Evolutionary conservation across 2,113 vertebrate species (phyloP).

Genomic region (Aegithalos caudatus): DNA sequence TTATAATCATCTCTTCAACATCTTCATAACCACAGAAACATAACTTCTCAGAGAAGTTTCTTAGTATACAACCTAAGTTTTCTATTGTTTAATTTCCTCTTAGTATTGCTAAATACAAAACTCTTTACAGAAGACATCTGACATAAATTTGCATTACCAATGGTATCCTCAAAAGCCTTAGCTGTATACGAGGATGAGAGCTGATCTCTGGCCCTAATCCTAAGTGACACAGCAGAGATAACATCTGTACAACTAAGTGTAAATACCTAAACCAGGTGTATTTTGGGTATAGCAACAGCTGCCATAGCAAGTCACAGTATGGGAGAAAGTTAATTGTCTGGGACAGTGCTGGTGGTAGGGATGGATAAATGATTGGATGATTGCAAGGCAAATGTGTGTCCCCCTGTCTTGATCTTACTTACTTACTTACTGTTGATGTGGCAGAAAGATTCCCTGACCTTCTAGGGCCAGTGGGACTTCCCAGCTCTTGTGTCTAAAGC

Average conservation of each 20-base stretch:
- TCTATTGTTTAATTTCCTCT: background rate
- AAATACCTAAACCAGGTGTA: background rate
- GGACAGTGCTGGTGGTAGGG: background rate
- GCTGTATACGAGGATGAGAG: accelerated
- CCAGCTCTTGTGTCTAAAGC: background rate
- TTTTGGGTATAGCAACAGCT: background rate
- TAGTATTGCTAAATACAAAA: background rate
- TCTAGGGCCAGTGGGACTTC: background rate
- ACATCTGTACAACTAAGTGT: background rate
- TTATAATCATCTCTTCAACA: background rate
- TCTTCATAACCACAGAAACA: background rate
- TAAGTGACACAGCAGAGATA: background rate
- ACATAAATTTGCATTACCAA: background rate
- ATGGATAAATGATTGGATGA: background rate
- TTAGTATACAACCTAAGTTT: background rate
- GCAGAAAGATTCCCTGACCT: background rate
- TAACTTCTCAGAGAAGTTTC: background rate
- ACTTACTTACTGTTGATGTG: background rate
- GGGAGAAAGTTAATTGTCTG: background rate
- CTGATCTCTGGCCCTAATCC: background rate
- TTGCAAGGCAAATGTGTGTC: background rate
- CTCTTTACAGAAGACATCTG: background rate
- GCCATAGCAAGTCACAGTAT: background rate
- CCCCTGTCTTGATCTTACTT: background rate
- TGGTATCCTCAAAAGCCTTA: background rate